These are phyloP conservation scores for Myathropa florea DNA, from an alignment of 2,888 invertebrate species.

Conservation along the genomic window DNA sequence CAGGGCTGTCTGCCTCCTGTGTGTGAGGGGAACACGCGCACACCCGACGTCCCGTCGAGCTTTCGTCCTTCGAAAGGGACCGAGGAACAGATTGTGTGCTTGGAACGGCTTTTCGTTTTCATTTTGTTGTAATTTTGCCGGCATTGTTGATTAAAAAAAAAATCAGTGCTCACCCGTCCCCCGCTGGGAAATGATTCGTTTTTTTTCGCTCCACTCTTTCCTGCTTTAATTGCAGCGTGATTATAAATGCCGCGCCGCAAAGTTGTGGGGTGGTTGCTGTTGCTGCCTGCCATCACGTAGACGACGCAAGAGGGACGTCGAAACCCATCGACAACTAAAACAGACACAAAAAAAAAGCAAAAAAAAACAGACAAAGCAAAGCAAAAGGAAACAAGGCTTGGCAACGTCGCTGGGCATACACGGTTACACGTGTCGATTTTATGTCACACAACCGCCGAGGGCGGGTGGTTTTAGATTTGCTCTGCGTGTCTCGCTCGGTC, in stretches of 20 bases:
- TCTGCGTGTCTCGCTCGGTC: neutral
- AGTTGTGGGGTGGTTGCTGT: constrained; percentile 13
- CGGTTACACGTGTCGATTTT: constrained; percentile 59
- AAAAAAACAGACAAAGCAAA: neutral
- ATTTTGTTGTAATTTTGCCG: constrained; percentile 51
- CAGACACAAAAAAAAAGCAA: neutral
- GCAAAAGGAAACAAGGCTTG: constrained; percentile 54
- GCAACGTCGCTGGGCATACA: constrained; percentile 45
- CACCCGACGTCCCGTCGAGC: neutral
- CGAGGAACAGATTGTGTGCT: neutral
- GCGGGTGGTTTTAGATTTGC: constrained; percentile 25
- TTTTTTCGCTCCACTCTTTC: neutral
- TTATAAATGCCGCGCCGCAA: constrained; percentile 58
- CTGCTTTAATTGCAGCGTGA: constrained; percentile 62
- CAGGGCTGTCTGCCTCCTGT: neutral
- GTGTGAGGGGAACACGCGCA: no score
- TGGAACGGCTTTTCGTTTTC: constrained; percentile 6
- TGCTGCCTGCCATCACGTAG: neutral
- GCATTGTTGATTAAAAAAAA: constrained; percentile 44
- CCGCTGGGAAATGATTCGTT: neutral
- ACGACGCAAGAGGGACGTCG: neutral
- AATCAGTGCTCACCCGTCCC: neutral
- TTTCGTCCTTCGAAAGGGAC: neutral
- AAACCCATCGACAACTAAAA: neutral
- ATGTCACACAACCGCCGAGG: constrained; percentile 36